These are phyloP conservation scores for Sibirionetta formosa DNA, from an alignment of 2,797 vertebrate species.

Conservation along the genomic window DNA sequence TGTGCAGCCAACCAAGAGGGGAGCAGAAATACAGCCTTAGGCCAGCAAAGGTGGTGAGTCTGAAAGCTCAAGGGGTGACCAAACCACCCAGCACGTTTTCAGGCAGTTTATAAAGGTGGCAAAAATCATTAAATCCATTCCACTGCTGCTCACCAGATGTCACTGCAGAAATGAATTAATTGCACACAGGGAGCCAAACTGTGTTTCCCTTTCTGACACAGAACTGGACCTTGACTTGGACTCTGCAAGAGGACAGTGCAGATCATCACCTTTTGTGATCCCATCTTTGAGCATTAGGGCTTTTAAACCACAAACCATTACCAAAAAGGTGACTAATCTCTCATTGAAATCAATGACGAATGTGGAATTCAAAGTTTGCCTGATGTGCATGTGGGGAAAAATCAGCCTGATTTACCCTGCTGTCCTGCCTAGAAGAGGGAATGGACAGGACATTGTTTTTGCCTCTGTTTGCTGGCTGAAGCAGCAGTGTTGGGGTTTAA, in stretches of 20 bases:
- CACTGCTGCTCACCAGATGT: background rate
- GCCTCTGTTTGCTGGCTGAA: background rate
- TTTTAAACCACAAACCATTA: background rate
- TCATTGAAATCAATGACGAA: background rate
- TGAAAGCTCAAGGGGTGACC: background rate
- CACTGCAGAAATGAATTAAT: background rate
- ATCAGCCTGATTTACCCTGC: background rate
- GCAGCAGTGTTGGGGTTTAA: background rate
- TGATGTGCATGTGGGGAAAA: background rate
- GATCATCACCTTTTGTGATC: background rate
- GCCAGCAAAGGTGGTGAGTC: background rate
- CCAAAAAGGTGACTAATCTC: background rate
- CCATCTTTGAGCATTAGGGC: background rate
- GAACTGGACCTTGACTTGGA: background rate
- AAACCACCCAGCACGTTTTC: background rate
- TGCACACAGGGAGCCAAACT: background rate
- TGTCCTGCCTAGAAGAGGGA: background rate
- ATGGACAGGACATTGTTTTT: background rate
- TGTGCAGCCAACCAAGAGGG: background rate
- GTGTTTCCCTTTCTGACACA: background rate
- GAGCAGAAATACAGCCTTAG: background rate
- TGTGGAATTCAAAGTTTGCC: accelerated
- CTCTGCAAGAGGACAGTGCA: background rate
- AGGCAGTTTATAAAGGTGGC: conserved; percentile 2
- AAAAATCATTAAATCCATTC: conserved; percentile 46